Evolutionary conservation across 2,888 invertebrate species (phyloP).

Genomic region (Mantis religiosa): DNA sequence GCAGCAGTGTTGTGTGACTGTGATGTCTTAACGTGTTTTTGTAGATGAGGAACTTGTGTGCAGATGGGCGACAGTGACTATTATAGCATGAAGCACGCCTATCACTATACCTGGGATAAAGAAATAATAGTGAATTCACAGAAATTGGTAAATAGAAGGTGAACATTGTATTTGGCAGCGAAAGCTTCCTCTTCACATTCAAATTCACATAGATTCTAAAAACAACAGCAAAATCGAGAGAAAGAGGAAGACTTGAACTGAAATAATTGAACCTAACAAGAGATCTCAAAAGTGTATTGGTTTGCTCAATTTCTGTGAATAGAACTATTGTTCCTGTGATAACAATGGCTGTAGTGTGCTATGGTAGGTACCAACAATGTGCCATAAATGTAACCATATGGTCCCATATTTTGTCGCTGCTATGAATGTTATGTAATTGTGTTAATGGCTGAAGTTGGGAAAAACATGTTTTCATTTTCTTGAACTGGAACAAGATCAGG

Average conservation of each 20-base stretch:
- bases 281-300: constrained; percentile 7
- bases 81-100: constrained; percentile 67
- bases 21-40: background rate
- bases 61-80: constrained; percentile 25
- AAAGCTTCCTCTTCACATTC: constrained; percentile 3
- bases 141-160: constrained; percentile 90
- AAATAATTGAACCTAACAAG: background rate
- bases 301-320: constrained; percentile 12
- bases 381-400: background rate
- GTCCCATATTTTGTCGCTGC: background rate
- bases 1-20: background rate
- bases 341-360: constrained; percentile 23
- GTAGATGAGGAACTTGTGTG: constrained; percentile 12
- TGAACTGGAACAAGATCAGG: background rate
- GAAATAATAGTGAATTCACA: constrained; percentile 90
- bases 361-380: constrained; percentile 18
- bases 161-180: constrained; percentile 44
- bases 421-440: background rate
- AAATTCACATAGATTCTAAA: background rate
- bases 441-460: background rate
- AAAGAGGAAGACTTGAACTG: constrained; percentile 1
- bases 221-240: background rate
- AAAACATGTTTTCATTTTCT: background rate
- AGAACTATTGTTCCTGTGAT: background rate
- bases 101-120: constrained; percentile 88